Evolutionary conservation across 2,113 vertebrate genomes (phyloP).

Genomic region (Opisthocomus hoazin): DNA sequence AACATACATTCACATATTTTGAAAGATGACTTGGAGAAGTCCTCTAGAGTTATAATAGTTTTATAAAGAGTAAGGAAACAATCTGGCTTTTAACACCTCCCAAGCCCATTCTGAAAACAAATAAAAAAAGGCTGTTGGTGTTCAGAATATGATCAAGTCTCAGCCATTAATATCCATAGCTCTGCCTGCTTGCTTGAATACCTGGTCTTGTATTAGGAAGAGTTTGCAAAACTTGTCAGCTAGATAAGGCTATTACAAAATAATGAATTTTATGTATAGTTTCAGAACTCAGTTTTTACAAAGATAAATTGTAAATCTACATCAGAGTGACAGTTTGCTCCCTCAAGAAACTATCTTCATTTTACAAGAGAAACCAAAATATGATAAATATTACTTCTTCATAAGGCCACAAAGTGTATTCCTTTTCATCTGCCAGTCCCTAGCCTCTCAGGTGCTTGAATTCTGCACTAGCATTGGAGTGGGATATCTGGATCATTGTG

Average conservation of each 20-base stretch:
- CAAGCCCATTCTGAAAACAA: background rate
- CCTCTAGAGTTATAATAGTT: background rate
- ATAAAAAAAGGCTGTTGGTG: background rate
- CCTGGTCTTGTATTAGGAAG: background rate
- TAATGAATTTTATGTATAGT: background rate
- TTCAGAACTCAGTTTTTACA: background rate
- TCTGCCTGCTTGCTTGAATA: background rate
- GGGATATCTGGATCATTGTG: background rate
- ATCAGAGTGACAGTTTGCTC: background rate
- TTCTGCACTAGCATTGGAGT: background rate
- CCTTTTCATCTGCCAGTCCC: background rate
- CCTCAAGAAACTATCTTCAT: background rate
- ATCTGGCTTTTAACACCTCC: background rate
- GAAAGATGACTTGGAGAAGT: background rate
- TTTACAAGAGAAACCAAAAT: background rate
- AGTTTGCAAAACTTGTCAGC: background rate
- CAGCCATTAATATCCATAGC: background rate
- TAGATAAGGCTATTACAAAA: background rate
- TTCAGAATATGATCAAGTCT: background rate
- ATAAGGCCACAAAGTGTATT: background rate
- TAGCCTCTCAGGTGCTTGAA: background rate
- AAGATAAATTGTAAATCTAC: background rate
- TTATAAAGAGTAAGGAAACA: background rate
- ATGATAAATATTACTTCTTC: background rate
- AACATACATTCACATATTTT: background rate